These are phyloP conservation scores for Gila robusta DNA, from an alignment of 2,797 vertebrate genomes.

Conservation along the genomic window DNA sequence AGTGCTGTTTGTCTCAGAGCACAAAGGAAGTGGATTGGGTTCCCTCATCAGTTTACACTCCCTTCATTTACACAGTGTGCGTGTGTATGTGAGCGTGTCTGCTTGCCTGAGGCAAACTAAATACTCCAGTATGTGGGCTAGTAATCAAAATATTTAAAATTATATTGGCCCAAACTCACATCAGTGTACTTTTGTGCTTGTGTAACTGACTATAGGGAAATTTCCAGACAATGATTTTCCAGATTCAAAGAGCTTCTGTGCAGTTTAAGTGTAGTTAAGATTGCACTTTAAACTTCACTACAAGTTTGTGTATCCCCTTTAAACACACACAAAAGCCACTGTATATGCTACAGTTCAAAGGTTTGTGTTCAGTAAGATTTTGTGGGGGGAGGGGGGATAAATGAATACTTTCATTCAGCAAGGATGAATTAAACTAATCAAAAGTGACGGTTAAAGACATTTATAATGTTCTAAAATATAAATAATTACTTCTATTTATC, in stretches of 20 bases:
- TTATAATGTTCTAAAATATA: background rate
- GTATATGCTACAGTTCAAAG: background rate
- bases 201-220: background rate
- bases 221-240: background rate
- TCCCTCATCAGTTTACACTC: slow-evolving; percentile 57
- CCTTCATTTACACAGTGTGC: slow-evolving; percentile 33
- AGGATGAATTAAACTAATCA: background rate
- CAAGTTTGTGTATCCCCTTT: background rate
- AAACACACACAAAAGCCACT: background rate
- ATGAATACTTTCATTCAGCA: background rate
- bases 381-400: background rate
- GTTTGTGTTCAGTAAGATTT: background rate
- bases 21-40: slow-evolving; percentile 56
- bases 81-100: slow-evolving; percentile 8
- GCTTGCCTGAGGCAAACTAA: slow-evolving; percentile 15
- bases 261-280: background rate
- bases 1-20: slow-evolving; percentile 26
- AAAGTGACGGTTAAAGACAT: background rate
- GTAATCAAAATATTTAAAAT: slow-evolving; percentile 31
- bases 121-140: background rate
- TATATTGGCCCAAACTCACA: background rate
- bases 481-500: background rate
- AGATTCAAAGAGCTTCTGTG: background rate
- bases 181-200: background rate
- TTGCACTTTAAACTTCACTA: background rate